phyloP scores from a whole-genome alignment of 1,140 invertebrate species.

The Pectinophora gossypiella region DNA sequence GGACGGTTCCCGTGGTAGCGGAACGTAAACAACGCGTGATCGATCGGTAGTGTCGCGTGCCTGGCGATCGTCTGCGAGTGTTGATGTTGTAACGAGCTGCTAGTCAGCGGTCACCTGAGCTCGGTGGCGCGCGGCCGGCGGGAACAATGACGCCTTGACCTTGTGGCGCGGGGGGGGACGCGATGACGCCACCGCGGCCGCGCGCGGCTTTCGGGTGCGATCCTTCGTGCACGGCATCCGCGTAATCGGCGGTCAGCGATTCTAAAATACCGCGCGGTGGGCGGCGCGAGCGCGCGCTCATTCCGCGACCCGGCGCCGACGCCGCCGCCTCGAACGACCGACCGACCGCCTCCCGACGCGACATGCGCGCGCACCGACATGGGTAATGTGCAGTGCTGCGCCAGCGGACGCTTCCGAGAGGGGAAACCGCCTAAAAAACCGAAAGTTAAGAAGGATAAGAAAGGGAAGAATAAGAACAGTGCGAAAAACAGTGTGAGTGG shows the following conservation, averaged over 20 bases:
- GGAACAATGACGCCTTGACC: constrained; percentile 69
- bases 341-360: constrained; percentile 62
- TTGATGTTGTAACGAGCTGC: constrained; percentile 12
- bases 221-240: constrained; percentile 68
- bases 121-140: constrained; percentile 36
- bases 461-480: constrained; percentile 50
- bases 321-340: constrained; percentile 71
- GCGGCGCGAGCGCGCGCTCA: constrained; percentile 46
- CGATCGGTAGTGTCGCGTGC: constrained; percentile 42
- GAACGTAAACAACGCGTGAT: constrained; percentile 60
- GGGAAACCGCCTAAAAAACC: constrained; percentile 48
- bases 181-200: constrained; percentile 66
- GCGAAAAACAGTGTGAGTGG: constrained; percentile 31
- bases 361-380: constrained; percentile 68
- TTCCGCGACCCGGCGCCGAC: constrained; percentile 56
- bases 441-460: constrained; percentile 43
- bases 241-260: constrained; percentile 66
- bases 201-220: constrained; percentile 71
- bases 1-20: constrained; percentile 60
- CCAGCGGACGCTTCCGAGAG: constrained; percentile 57
- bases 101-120: constrained; percentile 23
- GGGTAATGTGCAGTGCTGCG: constrained; percentile 74
- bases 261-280: constrained; percentile 63
- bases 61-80: constrained; percentile 12
- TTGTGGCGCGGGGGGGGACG: constrained; percentile 59